Base-by-base conservation (phyloP, 2,797 vertebrate genomes). In the Bradypus variegatus region DNA sequence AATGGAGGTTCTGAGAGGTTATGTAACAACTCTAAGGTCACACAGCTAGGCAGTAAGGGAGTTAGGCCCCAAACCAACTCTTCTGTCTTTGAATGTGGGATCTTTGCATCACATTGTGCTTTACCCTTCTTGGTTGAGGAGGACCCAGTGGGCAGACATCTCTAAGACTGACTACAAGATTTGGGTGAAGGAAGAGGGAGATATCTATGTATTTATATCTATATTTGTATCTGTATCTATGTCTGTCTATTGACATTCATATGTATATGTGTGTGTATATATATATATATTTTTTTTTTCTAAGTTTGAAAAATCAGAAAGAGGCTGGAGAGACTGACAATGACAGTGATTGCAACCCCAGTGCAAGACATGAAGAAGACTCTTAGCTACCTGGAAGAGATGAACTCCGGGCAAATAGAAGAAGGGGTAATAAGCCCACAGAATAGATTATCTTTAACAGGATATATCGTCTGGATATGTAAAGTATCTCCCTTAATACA, bases 251-350 rank as follows among this genome's bases (percentile, higher is more conserved):
- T 36, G 55, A 55, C 55, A 55, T 55, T 18, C 18, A 19, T 19
- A 55, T 5, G 41, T 45, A 45, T 45, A 45, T 45, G 41, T 45
- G 41, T 45, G 41, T 45, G 41, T 45, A 19, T 55, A 38, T 29
- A 7, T 16, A 55, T 53, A 12, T 33, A 58, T 73, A 29, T 45
- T 45, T 45, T 5, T 45, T 45, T 45, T 45, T 50, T 53, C 60
- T 50, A 62, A 25, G 27, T 88, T 81, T 93, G 76, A 70, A 86
- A 90, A 78, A 36, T 75, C 65, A 82, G 80, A 83, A 75, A 70
- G 73, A 86, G 33, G n/a, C 78, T 33, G 15, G 80, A 53, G 36
- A 89, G 64, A 67, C 25, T 29, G 27, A 23, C 50, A 78, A 72
- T 69, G 18, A 60, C 36, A 19, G 12, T 16, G 8, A 53, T 65